Evolutionary conservation across 2,888 invertebrate species (phyloP).

Genomic region (Leptinotarsa juncta): DNA sequence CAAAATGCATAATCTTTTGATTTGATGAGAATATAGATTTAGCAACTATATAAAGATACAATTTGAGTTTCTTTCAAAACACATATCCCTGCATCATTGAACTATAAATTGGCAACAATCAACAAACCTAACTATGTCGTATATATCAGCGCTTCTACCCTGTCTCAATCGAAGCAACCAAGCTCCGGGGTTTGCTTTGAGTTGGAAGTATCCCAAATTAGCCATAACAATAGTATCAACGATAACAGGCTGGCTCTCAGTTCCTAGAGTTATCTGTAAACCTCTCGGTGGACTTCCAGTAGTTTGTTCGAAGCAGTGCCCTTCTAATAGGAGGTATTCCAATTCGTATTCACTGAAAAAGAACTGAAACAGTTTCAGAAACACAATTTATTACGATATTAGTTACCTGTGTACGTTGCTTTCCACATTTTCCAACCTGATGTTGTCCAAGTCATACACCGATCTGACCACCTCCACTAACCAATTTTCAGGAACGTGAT

Average conservation of each 20-base stretch:
- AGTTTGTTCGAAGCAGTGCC: slow-evolving; percentile 94
- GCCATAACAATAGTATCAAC: slow-evolving; percentile 99
- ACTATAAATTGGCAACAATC: background rate
- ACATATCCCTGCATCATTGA: too few relatives aligned
- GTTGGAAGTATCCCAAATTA: slow-evolving; percentile 97
- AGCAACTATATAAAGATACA: too few relatives aligned
- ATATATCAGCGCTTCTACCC: slow-evolving; percentile 94
- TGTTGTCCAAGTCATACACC: slow-evolving; percentile 97
- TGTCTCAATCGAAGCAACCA: slow-evolving; percentile 92
- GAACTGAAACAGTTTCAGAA: background rate
- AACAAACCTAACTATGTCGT: slow-evolving; percentile 83
- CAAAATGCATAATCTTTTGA: too few relatives aligned
- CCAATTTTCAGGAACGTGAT: slow-evolving; percentile 96
- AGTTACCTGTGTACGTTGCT: slow-evolving; percentile 83
- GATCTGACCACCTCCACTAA: slow-evolving; percentile 92
- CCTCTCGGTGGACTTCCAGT: slow-evolving; percentile 96
- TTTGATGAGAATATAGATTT: too few relatives aligned
- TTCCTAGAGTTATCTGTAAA: slow-evolving; percentile 94
- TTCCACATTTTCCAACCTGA: slow-evolving; percentile 92
- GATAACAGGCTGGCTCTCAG: slow-evolving; percentile 78
- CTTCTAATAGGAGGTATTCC: slow-evolving; percentile 94
- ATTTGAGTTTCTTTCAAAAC: too few relatives aligned
- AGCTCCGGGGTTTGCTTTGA: slow-evolving; percentile 97
- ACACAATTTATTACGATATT: slow-evolving; percentile 8
- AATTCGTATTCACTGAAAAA: slow-evolving; percentile 90